These are phyloP conservation scores for Orchestia grillus DNA, from an alignment of 1,140 invertebrate genomes.

Conservation along the genomic window DNA sequence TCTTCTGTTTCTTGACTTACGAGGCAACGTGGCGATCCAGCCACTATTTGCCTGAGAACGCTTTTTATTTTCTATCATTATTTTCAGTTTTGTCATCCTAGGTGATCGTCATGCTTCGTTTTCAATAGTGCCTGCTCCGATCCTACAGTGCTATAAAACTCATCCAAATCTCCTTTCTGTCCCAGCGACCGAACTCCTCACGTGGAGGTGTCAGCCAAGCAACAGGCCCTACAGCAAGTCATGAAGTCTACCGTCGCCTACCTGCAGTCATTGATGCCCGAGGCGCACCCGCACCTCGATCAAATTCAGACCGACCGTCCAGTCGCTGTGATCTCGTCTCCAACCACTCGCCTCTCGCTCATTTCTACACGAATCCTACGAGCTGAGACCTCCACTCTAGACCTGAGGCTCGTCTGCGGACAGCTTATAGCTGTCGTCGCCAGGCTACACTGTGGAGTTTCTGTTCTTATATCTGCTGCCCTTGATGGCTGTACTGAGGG, in stretches of 20 bases:
- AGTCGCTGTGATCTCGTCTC: neutral
- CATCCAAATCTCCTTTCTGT: neutral
- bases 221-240: neutral
- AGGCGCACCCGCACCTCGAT: neutral
- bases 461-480: neutral
- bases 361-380: neutral
- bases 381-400: neutral
- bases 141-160: neutral
- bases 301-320: neutral
- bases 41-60: too few species aligned
- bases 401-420: neutral
- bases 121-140: too few species aligned
- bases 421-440: constrained; percentile 9
- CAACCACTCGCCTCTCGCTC: neutral
- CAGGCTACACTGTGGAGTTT: neutral
- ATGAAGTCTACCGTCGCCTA: constrained; percentile 40
- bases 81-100: neutral
- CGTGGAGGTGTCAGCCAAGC: neutral
- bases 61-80: neutral
- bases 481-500: neutral
- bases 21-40: too few species aligned
- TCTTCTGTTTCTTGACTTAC: too few species aligned
- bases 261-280: neutral
- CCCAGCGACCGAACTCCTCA: neutral
- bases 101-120: neutral